A percentile compares a stretch with the other conserved stretches of the same genome.
phyloP scores from a whole-genome alignment of 2,888 invertebrate species.

The Cryptophagus acutangulus region DNA sequence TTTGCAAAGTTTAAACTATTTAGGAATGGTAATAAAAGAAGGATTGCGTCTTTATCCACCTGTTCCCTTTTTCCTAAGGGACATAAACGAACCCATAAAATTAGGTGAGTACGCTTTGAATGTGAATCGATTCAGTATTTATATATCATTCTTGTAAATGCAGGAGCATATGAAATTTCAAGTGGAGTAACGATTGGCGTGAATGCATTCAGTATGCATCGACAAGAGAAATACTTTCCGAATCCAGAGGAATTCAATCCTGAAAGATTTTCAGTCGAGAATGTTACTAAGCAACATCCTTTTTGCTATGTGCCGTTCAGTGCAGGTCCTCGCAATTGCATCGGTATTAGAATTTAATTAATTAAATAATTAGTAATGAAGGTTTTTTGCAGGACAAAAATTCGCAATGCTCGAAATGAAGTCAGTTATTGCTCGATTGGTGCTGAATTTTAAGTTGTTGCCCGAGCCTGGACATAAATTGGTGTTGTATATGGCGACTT shows the following conservation, averaged over 20 bases:
- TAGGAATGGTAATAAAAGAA: slow-evolving; percentile 45
- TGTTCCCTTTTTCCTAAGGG: slow-evolving; percentile 42
- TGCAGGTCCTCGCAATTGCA: slow-evolving; percentile 64
- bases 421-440: too few relatives aligned
- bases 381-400: slow-evolving; percentile 55
- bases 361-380: background rate
- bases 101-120: too few relatives aligned
- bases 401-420: slow-evolving; percentile 63
- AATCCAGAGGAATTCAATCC: slow-evolving; percentile 65
- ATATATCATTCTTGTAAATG: too few relatives aligned
- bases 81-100: slow-evolving; percentile 30
- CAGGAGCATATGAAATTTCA: too few relatives aligned
- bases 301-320: slow-evolving; percentile 65
- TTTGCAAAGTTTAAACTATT: slow-evolving; percentile 40
- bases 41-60: slow-evolving; percentile 43
- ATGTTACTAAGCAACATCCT: slow-evolving; percentile 53
- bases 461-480: too few relatives aligned
- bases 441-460: too few relatives aligned
- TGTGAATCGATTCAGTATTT: too few relatives aligned
- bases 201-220: slow-evolving; percentile 61
- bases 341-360: slow-evolving; percentile 44
- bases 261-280: slow-evolving; percentile 64
- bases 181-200: too few relatives aligned
- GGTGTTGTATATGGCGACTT: too few relatives aligned
- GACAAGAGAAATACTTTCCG: slow-evolving; percentile 59